These are phyloP conservation scores for Acronicta leporina DNA, from an alignment of 2,888 invertebrate genomes.

Conservation along the genomic window DNA sequence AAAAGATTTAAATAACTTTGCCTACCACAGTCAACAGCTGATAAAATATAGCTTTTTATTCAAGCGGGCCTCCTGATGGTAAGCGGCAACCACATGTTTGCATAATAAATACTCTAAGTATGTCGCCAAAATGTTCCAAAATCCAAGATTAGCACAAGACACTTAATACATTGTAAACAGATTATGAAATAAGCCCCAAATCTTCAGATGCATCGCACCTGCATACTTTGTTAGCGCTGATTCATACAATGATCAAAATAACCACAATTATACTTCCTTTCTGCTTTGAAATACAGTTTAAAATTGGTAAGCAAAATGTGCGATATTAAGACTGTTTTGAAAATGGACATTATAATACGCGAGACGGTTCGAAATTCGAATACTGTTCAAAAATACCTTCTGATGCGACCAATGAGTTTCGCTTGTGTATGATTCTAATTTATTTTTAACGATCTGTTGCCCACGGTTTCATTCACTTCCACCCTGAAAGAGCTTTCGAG, in stretches of 20 bases:
- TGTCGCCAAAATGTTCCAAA: constrained; percentile 29
- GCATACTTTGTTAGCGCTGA: constrained; percentile 33
- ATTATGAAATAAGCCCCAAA: constrained; percentile 37
- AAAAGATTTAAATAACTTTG: too few relatives aligned
- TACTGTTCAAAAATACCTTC: constrained; percentile 28
- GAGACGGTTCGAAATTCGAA: constrained; percentile 5
- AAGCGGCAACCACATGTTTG: neutral
- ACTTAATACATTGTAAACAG: constrained; percentile 45
- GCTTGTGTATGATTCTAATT: neutral
- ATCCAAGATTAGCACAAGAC: constrained; percentile 33
- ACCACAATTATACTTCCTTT: constrained; percentile 8
- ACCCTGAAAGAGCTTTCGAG: too few relatives aligned
- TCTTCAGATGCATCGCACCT: constrained; percentile 47
- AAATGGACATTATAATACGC: constrained; percentile 1
- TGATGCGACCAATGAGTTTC: constrained; percentile 2
- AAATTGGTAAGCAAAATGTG: neutral
- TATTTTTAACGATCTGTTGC: neutral
- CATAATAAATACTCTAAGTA: constrained; percentile 34
- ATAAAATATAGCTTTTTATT: too few relatives aligned
- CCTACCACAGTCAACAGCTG: too few relatives aligned
- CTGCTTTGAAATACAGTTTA: constrained; percentile 17
- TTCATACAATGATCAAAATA: constrained; percentile 30
- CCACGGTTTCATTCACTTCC: too few relatives aligned
- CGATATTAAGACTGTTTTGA: constrained; percentile 11
- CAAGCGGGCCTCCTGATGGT: too few relatives aligned